Evolutionary conservation across 1,140 invertebrate species (phyloP), one percentile per base, ranked within the genome.

Genomic region (Tyrophagus putrescentiae): DNA sequence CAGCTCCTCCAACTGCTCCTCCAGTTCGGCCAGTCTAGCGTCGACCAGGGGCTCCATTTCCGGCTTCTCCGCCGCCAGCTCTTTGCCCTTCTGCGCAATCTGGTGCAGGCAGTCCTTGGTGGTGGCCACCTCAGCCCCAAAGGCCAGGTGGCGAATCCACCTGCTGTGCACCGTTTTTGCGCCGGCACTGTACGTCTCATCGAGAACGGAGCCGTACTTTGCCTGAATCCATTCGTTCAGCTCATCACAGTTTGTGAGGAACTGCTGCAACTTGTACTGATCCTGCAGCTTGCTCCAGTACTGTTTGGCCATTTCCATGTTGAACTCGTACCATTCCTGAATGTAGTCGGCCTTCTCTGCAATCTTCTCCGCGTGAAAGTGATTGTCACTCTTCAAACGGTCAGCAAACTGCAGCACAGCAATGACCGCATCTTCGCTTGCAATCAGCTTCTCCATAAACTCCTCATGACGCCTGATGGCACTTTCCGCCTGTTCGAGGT

Each of bases 81-180:
- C 87, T 67, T 92, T 82, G 23, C 89, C 91, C 45, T 87, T 83
- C 70, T 88, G 82, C 71, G 91, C 84, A 28, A 98, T 79, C 64
- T 91, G 84, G 54, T 84, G 80, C 1, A 99, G 75, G 60, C 94
- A 80, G 71, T 98, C 92, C 73, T 98, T 98, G 72, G 99, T 99
- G 29, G 95, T 89, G 0, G 85, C 89, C 65, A 99, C 94, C 76
- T 99, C 96, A 0, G 93, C 90, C 74, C 98, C 94, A 74, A 98
- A 99, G 0, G 95, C 96, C 73, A 98, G 92, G 76, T 99, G 95
- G 34, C 96, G 78, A 4, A 94, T 95, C 87, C 95, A 99, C 72
- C 98, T 99, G 66, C 91, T 96, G 71, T 98, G 95, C 16, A 99
- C 87, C 5, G 95, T 98, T 73, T 98, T 98, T 3, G 93, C 91